Evolutionary conservation across 2,888 invertebrate genomes (phyloP).

Genomic region (Eilema depressum): DNA sequence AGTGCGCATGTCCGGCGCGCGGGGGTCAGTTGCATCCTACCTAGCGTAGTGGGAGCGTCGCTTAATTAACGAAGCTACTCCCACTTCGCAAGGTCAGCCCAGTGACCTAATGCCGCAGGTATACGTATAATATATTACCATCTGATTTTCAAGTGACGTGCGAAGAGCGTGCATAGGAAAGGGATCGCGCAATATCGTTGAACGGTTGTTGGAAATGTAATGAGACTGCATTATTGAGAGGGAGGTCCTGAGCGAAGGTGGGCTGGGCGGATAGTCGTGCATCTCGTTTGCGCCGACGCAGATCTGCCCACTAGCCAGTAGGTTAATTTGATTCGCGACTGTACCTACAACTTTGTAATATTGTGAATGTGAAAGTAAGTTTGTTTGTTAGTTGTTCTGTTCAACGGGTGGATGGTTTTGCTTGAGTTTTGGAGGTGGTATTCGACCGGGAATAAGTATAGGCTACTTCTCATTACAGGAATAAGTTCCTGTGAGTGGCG

Average conservation of each 20-base stretch:
- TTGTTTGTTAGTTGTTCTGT: not conserved
- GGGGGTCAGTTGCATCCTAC: slow-evolving; percentile 26
- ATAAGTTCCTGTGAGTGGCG: not conserved
- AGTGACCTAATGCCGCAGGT: not conserved
- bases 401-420: not conserved
- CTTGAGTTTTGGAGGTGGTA: not conserved
- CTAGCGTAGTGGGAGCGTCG: not conserved
- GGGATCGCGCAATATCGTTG: not conserved
- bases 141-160: not conserved
- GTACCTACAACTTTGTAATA: not conserved
- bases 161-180: not conserved
- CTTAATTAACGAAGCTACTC: slow-evolving; percentile 6
- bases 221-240: slow-evolving; percentile 11
- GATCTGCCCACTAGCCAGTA: not conserved
- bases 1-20: not conserved
- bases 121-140: not conserved
- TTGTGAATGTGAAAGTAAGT: not conserved
- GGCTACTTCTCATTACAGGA: not conserved
- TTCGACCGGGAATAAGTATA: not conserved
- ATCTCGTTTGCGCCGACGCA: slow-evolving; percentile 12
- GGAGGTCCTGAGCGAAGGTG: not conserved
- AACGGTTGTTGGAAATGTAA: not conserved
- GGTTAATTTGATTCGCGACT: not conserved
- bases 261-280: not conserved
- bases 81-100: not conserved